Percentiles rank a stretch among this genome's conserved stretches.
Evolutionary conservation across 2,797 vertebrate genomes (phyloP).

Genomic region (Myripristis murdjan): DNA sequence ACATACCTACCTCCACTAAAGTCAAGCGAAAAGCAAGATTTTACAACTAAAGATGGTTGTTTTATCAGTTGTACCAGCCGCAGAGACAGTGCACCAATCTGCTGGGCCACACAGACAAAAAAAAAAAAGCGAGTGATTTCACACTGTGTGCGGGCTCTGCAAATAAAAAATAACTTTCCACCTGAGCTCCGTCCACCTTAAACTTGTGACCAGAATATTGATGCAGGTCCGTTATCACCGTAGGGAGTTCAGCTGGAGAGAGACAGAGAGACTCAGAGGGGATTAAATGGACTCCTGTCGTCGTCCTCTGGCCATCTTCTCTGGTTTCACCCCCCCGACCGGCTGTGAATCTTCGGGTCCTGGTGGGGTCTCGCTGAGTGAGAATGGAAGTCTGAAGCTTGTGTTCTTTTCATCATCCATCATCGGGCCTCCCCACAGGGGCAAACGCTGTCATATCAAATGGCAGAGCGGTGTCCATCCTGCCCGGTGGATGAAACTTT

Average conservation of each 20-base stretch:
- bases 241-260: conserved; percentile 35
- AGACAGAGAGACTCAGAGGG: conserved; percentile 12
- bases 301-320: conserved; percentile 31
- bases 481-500: background rate
- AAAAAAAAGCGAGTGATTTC: conserved; percentile 28
- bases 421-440: conserved; percentile 31
- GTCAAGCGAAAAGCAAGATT: no score
- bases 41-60: no score
- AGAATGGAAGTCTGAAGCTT: conserved; percentile 17
- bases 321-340: conserved; percentile 62
- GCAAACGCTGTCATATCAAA: conserved; percentile 27
- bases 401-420: conserved; percentile 55
- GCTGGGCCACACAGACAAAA: conserved; percentile 15
- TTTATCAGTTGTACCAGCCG: no score
- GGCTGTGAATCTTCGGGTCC: conserved; percentile 31
- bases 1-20: no score
- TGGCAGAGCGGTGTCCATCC: conserved; percentile 22
- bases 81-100: background rate
- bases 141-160: conserved; percentile 25
- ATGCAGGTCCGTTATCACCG: conserved; percentile 34
- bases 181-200: conserved; percentile 18
- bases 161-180: conserved; percentile 5
- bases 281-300: conserved; percentile 56
- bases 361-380: conserved; percentile 18
- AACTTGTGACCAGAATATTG: conserved; percentile 15